A percentile compares a stretch with the other conserved stretches of the same genome.
phyloP scores from a whole-genome alignment of 2,888 invertebrate genomes.

The Macropis europaea region DNA sequence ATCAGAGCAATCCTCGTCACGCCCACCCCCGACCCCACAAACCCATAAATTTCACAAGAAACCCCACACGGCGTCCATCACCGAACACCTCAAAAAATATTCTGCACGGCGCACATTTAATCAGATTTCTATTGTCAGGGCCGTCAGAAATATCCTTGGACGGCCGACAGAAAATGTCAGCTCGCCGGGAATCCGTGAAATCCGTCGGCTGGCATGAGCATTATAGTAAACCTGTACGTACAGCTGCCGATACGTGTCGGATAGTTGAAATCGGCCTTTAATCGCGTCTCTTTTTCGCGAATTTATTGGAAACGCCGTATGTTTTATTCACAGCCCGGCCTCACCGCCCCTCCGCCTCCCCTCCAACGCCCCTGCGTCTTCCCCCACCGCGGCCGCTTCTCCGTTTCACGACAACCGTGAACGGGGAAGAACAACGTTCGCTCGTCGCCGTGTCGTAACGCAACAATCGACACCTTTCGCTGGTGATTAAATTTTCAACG shows the following conservation, averaged over 20 bases:
- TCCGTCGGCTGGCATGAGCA: background rate
- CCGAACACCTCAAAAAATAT: too few relatives aligned
- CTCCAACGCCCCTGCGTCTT: background rate
- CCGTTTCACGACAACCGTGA: constrained; percentile 19
- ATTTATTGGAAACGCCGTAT: constrained; percentile 53
- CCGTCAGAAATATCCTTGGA: too few relatives aligned
- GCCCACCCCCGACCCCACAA: too few relatives aligned
- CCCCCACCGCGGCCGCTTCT: background rate
- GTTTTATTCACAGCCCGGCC: constrained; percentile 52
- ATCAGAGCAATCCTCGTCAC: too few relatives aligned
- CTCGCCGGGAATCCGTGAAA: too few relatives aligned
- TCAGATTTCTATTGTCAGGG: too few relatives aligned
- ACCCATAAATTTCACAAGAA: too few relatives aligned
- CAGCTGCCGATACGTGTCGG: constrained; percentile 18
- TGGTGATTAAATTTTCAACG: constrained; percentile 61
- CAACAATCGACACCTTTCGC: constrained; percentile 57
- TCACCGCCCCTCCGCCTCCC: background rate
- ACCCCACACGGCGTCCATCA: too few relatives aligned
- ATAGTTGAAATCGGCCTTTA: constrained; percentile 29
- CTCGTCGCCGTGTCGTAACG: constrained; percentile 52
- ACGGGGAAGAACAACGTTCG: constrained; percentile 39
- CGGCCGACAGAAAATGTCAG: too few relatives aligned
- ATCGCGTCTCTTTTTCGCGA: constrained; percentile 43
- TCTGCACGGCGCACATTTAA: too few relatives aligned
- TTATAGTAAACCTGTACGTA: background rate